A percentile compares a stretch with the other conserved stretches of the same genome.
Conservation (phyloP, 2,797 vertebrate genomes). For the Muscicapa striata region DNA sequence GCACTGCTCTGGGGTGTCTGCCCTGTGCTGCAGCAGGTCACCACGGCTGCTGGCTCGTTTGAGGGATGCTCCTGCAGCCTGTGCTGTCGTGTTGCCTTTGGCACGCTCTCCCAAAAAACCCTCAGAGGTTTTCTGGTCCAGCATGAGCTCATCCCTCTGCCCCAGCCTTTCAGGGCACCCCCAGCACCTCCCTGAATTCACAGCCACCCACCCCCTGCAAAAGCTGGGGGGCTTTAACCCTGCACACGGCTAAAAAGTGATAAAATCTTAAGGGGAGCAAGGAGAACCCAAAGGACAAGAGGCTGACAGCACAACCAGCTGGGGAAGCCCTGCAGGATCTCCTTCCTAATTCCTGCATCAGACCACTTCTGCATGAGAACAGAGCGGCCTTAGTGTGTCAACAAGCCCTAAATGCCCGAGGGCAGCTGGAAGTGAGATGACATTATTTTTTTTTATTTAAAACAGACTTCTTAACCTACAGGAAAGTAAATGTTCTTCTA, state of each 20-base stretch:
- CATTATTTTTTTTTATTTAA: constrained; percentile 45
- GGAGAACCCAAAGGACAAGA: neutral
- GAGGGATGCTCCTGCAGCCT: neutral
- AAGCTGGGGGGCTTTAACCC: neutral
- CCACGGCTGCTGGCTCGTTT: neutral
- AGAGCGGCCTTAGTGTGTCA: constrained; percentile 23
- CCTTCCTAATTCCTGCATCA: neutral
- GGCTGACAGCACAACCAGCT: neutral
- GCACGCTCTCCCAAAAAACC: neutral
- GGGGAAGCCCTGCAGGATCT: constrained; percentile 40
- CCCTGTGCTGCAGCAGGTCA: neutral
- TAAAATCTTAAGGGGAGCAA: neutral
- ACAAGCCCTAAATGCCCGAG: constrained; percentile 11
- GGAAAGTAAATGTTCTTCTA: constrained; percentile 55
- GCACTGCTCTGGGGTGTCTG: neutral
- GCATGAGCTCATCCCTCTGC: neutral
- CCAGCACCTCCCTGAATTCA: neutral
- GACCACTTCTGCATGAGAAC: neutral
- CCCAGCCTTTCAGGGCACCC: neutral
- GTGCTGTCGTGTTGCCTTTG: neutral
- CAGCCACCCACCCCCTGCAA: neutral
- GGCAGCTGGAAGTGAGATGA: constrained; percentile 44
- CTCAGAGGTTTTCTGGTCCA: neutral
- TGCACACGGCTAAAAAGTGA: accelerated
- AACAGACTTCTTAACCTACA: constrained; percentile 59